Conservation (phyloP, 2,797 vertebrate genomes). For the Argya squamiceps region DNA sequence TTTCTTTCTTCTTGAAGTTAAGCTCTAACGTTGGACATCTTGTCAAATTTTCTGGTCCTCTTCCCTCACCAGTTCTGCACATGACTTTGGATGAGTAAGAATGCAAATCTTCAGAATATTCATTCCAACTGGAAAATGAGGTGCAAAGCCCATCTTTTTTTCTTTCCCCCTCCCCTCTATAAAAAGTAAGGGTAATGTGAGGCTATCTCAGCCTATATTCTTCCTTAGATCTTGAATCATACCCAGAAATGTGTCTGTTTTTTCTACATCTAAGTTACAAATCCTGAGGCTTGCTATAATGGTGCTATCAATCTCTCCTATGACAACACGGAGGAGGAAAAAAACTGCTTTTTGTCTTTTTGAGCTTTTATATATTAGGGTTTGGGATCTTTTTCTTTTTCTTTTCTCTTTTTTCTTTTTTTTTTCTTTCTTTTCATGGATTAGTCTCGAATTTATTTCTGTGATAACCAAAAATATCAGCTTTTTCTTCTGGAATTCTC, state of each 20-base stretch:
- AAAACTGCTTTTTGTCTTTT: conserved; percentile 8
- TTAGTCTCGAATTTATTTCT: neutral
- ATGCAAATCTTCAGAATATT: neutral
- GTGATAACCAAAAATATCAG: neutral
- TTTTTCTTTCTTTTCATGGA: neutral
- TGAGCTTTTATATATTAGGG: neutral
- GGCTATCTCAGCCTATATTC: neutral
- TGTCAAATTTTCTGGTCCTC: neutral
- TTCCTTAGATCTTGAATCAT: conserved; percentile 5
- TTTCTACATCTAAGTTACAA: neutral
- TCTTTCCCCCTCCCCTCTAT: no score
- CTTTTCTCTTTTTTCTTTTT: no score
- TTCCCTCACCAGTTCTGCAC: neutral
- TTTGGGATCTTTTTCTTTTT: no score
- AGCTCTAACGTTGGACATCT: neutral
- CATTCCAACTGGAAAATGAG: neutral
- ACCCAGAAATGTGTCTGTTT: neutral
- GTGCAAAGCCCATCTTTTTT: neutral
- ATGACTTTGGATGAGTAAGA: neutral
- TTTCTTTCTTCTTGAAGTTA: neutral
- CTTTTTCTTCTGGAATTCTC: neutral
- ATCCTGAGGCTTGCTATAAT: conserved; percentile 2
- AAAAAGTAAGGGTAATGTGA: neutral
- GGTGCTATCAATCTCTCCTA: conserved; percentile 18
- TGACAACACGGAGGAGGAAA: conserved; percentile 23